Percentiles rank a stretch among this genome's conserved stretches.
These are phyloP conservation scores for Melitaea cinxia DNA, from an alignment of 1,140 invertebrate genomes.

Conservation along the genomic window DNA sequence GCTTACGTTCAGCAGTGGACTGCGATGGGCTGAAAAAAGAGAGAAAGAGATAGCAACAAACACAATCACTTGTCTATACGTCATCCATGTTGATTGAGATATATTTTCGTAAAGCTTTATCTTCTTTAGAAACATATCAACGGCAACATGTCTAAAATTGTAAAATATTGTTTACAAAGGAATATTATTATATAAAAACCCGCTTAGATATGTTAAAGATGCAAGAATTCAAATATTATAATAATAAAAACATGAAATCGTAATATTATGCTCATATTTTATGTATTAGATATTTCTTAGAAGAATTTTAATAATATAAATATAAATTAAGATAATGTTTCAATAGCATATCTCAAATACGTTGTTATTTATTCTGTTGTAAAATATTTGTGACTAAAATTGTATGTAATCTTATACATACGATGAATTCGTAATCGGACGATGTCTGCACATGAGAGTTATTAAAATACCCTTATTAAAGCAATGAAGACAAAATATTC, in stretches of 20 bases:
- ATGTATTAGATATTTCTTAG: neutral
- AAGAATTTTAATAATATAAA: neutral
- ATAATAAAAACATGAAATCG: neutral
- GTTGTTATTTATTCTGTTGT: neutral
- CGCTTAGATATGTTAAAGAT: neutral
- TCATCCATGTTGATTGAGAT: too few species aligned
- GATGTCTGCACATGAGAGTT: neutral
- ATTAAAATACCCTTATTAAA: too few species aligned
- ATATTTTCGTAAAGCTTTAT: too few species aligned
- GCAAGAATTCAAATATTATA: neutral
- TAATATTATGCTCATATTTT: constrained; percentile 2
- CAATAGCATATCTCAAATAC: neutral
- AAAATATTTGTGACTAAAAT: neutral
- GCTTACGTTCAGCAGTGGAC: too few species aligned
- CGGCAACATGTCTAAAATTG: too few species aligned
- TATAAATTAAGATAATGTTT: constrained; percentile 7
- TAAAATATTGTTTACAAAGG: too few species aligned
- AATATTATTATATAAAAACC: too few species aligned
- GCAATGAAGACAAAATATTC: too few species aligned
- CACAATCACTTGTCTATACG: too few species aligned
- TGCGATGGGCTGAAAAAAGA: too few species aligned
- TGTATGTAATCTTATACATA: neutral
- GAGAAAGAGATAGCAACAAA: too few species aligned
- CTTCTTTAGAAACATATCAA: too few species aligned
- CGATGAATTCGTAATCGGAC: neutral